A percentile compares a stretch with the other conserved stretches of the same genome.
These are phyloP conservation scores for Geodia barretti DNA, from an alignment of 37 sponge, comb jelly and placozoan species.

Conservation along the genomic window DNA sequence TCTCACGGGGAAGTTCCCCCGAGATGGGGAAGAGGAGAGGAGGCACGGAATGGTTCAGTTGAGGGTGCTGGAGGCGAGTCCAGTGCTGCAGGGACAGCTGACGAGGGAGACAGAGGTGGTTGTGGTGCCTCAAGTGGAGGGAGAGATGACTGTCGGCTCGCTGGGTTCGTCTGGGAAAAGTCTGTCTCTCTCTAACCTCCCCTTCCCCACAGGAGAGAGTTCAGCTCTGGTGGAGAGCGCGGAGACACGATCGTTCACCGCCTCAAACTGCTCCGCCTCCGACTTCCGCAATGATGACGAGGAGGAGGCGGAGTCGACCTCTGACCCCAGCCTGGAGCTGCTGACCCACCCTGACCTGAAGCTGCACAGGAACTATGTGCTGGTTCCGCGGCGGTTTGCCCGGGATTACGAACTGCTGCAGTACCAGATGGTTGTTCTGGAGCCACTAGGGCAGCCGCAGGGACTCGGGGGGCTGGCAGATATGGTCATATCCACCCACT, in stretches of 20 bases:
- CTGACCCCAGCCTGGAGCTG: neutral
- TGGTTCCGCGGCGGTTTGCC: slow-evolving; percentile 38
- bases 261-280: neutral
- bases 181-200: too few relatives aligned
- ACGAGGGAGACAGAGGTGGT: slow-evolving; percentile 39
- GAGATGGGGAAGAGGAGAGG: neutral
- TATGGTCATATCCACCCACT: neutral
- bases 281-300: neutral
- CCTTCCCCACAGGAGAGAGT: neutral
- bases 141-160: neutral
- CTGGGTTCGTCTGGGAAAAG: neutral
- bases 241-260: neutral
- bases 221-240: neutral
- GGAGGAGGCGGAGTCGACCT: neutral
- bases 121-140: slow-evolving; percentile 36
- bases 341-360: slow-evolving; percentile 1
- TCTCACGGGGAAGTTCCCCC: neutral
- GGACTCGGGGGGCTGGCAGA: neutral
- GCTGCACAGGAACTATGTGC: slow-evolving; percentile 37
- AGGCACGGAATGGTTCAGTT: slow-evolving; percentile 1
- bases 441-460: neutral
- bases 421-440: slow-evolving; percentile 38
- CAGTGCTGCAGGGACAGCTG: slow-evolving; percentile 54
- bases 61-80: slow-evolving; percentile 25
- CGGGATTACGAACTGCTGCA: slow-evolving; percentile 3